A percentile compares a stretch with the other conserved stretches of the same genome.
These are phyloP conservation scores for Neoniphon sammara DNA, from an alignment of 2,797 vertebrate species.

Conservation along the genomic window DNA sequence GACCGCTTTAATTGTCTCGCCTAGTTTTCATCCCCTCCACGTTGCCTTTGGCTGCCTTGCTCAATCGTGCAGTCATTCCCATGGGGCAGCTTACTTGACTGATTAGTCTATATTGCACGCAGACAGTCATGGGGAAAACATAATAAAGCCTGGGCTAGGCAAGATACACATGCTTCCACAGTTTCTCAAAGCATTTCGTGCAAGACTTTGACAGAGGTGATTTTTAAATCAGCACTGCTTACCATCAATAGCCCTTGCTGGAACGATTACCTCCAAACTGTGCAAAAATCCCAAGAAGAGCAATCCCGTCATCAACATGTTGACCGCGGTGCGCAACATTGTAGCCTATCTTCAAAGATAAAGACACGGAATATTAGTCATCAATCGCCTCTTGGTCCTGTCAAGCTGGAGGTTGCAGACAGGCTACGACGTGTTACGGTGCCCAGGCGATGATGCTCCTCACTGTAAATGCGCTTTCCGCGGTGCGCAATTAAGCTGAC, in stretches of 20 bases:
- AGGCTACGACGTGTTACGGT: constrained; percentile 64
- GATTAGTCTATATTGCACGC: constrained; percentile 7
- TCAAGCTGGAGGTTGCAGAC: constrained; percentile 70
- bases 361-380: constrained; percentile 64
- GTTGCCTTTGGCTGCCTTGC: constrained; percentile 34
- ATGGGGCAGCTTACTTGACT: constrained; percentile 4
- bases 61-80: constrained; percentile 36
- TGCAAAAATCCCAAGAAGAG: constrained; percentile 81
- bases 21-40: constrained; percentile 52
- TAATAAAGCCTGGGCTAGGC: neutral
- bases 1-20: constrained; percentile 56
- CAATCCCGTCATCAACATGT: constrained; percentile 76
- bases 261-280: constrained; percentile 79
- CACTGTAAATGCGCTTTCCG: constrained; percentile 58
- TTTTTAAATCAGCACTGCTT: constrained; percentile 60
- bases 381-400: constrained; percentile 73
- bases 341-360: constrained; percentile 52
- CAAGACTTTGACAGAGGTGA: neutral
- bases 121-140: neutral
- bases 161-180: constrained; percentile 16
- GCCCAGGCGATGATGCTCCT: constrained; percentile 63
- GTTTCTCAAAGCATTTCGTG: constrained; percentile 23
- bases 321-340: constrained; percentile 78
- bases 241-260: constrained; percentile 82
- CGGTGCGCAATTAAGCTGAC: constrained; percentile 64